These are phyloP conservation scores for Teleiodes luculella DNA, from an alignment of 2,888 invertebrate species.

Conservation along the genomic window DNA sequence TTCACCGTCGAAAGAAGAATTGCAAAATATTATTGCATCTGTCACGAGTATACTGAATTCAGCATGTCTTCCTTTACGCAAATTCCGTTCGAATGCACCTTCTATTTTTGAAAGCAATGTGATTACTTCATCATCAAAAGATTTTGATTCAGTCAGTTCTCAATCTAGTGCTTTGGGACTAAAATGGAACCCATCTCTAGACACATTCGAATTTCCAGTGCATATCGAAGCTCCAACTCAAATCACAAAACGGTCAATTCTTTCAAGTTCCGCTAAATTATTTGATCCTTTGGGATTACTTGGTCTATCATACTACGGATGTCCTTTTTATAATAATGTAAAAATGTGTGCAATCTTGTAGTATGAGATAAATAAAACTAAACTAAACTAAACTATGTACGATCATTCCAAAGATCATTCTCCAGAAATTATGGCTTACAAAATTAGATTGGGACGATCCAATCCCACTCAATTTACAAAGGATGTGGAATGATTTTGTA, in stretches of 20 bases:
- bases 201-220: slow-evolving; percentile 5
- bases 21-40: slow-evolving; percentile 9
- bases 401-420: not conserved
- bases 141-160: slow-evolving; percentile 1
- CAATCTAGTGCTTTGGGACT: slow-evolving; percentile 8
- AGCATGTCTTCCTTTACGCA: slow-evolving; percentile 7
- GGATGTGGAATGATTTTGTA: too few relatives aligned
- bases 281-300: slow-evolving; percentile 7
- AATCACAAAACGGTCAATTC: not conserved
- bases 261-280: not conserved
- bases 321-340: too few relatives aligned
- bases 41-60: slow-evolving; percentile 2
- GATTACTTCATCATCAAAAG: not conserved
- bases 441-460: too few relatives aligned
- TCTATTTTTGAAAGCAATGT: slow-evolving; percentile 1
- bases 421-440: not conserved
- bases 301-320: too few relatives aligned
- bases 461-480: too few relatives aligned
- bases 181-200: not conserved
- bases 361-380: too few relatives aligned
- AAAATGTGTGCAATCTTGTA: too few relatives aligned
- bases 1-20: slow-evolving; percentile 3
- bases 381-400: too few relatives aligned
- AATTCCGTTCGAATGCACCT: slow-evolving; percentile 13
- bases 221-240: not conserved